These are phyloP conservation scores for Copsychus sechellarum DNA, from an alignment of 2,113 vertebrate species.

Conservation along the genomic window DNA sequence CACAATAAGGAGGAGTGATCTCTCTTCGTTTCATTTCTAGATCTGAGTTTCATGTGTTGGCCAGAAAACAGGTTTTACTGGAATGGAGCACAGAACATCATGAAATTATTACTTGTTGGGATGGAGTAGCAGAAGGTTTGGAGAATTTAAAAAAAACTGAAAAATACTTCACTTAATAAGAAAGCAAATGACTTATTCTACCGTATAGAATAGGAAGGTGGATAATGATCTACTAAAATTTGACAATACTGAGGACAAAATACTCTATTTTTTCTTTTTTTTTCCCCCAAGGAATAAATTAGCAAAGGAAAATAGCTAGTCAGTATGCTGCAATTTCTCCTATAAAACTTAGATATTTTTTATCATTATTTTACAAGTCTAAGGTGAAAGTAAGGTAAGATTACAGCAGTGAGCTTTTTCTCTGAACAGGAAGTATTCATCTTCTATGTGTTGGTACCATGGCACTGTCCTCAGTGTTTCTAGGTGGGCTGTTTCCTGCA, in stretches of 20 bases:
- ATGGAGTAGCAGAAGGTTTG: neutral
- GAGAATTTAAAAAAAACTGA: neutral
- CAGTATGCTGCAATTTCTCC: neutral
- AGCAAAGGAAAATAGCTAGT: neutral
- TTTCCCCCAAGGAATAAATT: neutral
- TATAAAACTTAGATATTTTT: neutral
- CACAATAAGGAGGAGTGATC: neutral
- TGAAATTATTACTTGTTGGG: neutral
- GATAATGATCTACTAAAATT: neutral
- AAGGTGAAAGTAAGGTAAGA: neutral
- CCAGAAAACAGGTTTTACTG: neutral
- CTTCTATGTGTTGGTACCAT: fast-evolving
- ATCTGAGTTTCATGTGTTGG: constrained; percentile 3
- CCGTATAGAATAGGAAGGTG: neutral
- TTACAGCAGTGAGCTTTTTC: neutral
- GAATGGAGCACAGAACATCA: neutral
- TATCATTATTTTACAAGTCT: neutral
- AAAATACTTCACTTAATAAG: neutral
- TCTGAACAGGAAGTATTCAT: neutral
- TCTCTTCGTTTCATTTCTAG: neutral
- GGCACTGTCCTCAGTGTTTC: neutral
- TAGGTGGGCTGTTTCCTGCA: neutral
- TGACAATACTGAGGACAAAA: neutral
- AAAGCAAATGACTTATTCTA: neutral
- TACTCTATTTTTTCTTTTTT: neutral